Evolutionary conservation across 2,113 vertebrate genomes (phyloP), one percentile per base, ranked within the genome.

Genomic region (Percina caprodes): DNA sequence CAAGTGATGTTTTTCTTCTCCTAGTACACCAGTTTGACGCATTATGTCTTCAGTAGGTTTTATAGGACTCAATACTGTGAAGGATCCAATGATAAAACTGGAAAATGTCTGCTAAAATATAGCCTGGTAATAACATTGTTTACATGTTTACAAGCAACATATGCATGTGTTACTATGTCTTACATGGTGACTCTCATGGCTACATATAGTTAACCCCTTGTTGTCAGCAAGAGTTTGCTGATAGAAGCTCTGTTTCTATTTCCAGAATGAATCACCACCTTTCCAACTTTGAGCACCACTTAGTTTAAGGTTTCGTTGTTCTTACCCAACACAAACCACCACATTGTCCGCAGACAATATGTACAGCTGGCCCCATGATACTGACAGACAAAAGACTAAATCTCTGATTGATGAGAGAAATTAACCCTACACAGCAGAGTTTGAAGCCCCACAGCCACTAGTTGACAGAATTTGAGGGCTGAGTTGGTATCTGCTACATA

Each of bases 401-500:
- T 79, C 78, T 80, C 48, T n/a, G 78, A 80, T 69, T 69, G 81
- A 93, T 86, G 88, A 89, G 78, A 69, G 77, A 72, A 74, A 83
- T 89, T 82, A 86, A 87, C 84, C 85, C 88, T 84, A 87, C 85
- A 91, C 82, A 87, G 89, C 89, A 91, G 87, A 86, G 87, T 88
- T 51, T 86, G 79, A 84, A 79, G 85, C 88, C 84, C 87, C 48
- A 39, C 42, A 73, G 55, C 67, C 76, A 48, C 72, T 70, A 51
- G 76, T 80, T 83, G 86, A 82, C 74, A 82, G 67, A 71, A 79
- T 84, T 75, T 72, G 79, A 80, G 86, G 87, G 87, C 87, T 89
- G 61, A 79, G 71, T 89, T 85, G 77, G 80, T 82, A 88, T 93
- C 92, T 90, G 92, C 93, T 94, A 94, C 93, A 94, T 92, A 86